Base-by-base conservation (phyloP, 2,888 invertebrate genomes). In the Pollenia angustigena region DNA sequence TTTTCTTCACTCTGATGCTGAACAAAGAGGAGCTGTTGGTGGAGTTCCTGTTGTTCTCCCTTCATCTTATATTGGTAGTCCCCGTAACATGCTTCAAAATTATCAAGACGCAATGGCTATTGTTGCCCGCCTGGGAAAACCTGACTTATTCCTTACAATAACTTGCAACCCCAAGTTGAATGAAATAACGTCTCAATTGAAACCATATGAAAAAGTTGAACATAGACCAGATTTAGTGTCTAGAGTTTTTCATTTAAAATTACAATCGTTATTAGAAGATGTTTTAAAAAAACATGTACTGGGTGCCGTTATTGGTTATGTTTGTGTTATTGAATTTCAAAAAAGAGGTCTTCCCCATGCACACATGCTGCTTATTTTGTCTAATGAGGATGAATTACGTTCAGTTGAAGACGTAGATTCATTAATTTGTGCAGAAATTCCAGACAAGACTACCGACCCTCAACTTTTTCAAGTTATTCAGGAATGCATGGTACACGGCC, bases 1-100 rank as follows among this genome's bases (percentile, higher is more conserved):
- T 56, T 72, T 56, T 32, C 58, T 72, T 42, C 23, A 74, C 42
- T 46, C 48, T 32, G 56, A 74, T 44, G 74, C 74, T 74, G 32
- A 60, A 23, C 56, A 74, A 60, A 56, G 74, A 56, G 58, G 56
- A 60, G 48, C 60, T 23, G 50, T 50, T n/a, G 62, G 62, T 12
- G 46, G 56, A 62, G 23, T 58, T 58, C 58, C 23, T 18, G 1
- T 18, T 58, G 58, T 58, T 58, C 23, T 58, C 10, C 58, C 58
- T 23, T 58, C 58, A 14, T 60, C 60, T 40, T 60, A 23, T 32
- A 60, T 60, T 23, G 60, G 40, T 23, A 60, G 60, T 60, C 60
- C 60, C 23, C 7, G 32, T 23, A 14, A 40, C 14, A 60, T 60
- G 60, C 32, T 9, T 4, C 32, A 40, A 40, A 40, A 32, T 12